Percentiles rank a stretch among this genome's conserved stretches.
phyloP scores from a whole-genome alignment of 2,797 vertebrate species.

The Microhierax caerulescens region DNA sequence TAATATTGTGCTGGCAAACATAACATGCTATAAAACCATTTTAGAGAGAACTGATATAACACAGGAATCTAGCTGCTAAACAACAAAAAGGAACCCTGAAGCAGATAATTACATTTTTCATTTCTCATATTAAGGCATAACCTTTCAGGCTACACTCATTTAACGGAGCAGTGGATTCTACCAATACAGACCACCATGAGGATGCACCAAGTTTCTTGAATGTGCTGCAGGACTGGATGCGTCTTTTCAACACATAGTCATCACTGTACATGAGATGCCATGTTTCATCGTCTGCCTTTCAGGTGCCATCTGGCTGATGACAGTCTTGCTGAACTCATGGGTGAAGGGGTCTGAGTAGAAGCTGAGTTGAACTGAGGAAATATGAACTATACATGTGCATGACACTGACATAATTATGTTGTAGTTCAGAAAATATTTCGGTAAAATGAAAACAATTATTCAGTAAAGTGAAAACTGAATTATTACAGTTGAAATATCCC shows the following conservation, averaged over 20 bases:
- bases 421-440: background rate
- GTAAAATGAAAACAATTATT: background rate
- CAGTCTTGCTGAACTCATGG: background rate
- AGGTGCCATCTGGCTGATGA: background rate
- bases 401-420: background rate
- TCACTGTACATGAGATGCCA: background rate
- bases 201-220: background rate
- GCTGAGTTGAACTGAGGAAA: background rate
- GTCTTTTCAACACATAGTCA: background rate
- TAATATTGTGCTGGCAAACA: conserved; percentile 21
- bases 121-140: background rate
- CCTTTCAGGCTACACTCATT: background rate
- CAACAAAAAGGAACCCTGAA: background rate
- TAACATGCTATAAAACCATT: background rate
- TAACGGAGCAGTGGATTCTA: background rate
- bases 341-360: background rate
- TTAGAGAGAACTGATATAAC: background rate
- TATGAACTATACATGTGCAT: rapidly evolving
- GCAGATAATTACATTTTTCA: background rate
- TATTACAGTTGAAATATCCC: background rate
- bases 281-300: background rate
- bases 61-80: background rate
- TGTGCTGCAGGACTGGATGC: background rate
- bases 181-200: background rate
- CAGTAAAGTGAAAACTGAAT: background rate